Evolutionary conservation across 2,113 vertebrate species (phyloP), one percentile per base, ranked within the genome.

Genomic region (Barnardius zonarius): DNA sequence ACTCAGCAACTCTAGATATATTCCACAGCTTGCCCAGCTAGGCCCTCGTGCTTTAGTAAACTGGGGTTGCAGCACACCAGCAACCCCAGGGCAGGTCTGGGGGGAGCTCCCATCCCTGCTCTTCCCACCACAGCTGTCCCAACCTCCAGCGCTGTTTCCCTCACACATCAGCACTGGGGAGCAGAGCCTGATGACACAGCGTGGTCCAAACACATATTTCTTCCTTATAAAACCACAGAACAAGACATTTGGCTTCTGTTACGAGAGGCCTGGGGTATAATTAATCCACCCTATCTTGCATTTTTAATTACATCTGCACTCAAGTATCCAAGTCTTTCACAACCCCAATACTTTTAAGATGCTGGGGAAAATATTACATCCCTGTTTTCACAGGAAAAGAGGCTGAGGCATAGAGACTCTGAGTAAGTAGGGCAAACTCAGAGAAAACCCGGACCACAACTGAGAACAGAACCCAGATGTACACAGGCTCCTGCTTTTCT

Each of bases 401-500:
- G 41, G 16, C 62, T 64, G 64, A 2, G 2, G 69, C 17, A 10
- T 5, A 62, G 43, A 66, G 33, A n/a, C 75, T 88, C 35, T 30
- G 52, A 81, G 55, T 81, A 97, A 91, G 41, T 49, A 92, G 91
- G 62, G 69, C 80, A 92, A 78, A 88, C 43, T 92, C 74, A 83
- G 84, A 91, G 86, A 73, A 93, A 96, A 92, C 51, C 78, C 5
- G 24, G 27, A 92, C 62, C 83, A 89, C 6, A 10, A 63, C 77
- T 69, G 77, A 76, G 95, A 95, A 91, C 86, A 96, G 74, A 96
- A 86, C 86, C n/a, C 95, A 95, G 92, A 95, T 94, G 95, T 51
- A 77, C 86, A 86, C 82, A 28, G 66, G 57, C 91, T 95, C n/a
- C 10, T 79, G 86, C 91, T 93, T 91, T 83, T 75, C 89, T 92